Conservation (phyloP, 1,140 invertebrate species). For the Macrobrachium rosenbergii region DNA sequence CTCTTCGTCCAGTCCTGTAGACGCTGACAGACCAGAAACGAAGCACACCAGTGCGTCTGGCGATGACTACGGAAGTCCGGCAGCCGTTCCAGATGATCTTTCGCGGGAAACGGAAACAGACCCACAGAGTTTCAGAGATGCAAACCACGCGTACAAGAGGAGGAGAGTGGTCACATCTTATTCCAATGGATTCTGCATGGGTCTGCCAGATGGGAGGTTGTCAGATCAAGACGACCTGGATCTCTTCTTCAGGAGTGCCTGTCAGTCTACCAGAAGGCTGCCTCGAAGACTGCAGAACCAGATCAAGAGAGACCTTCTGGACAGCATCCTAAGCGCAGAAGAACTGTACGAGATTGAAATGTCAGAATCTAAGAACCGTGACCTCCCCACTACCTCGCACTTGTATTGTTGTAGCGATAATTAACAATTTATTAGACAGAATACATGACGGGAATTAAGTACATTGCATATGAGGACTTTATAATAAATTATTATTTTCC, state of each 20-base stretch:
- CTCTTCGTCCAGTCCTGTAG: not conserved
- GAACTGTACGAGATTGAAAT: not conserved
- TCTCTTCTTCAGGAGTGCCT: conserved; percentile 20
- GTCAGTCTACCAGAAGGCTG: conserved; percentile 19
- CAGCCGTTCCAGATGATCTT: no score
- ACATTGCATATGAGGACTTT: no score
- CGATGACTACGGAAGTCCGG: no score
- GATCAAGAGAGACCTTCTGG: conserved; percentile 19
- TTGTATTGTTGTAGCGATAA: no score
- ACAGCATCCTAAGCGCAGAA: conserved; percentile 5
- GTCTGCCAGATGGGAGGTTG: not conserved
- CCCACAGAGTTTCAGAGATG: no score
- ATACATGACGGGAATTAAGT: no score
- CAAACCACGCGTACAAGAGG: no score
- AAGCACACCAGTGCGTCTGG: no score
- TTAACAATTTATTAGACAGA: not conserved
- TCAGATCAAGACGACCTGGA: conserved; percentile 10
- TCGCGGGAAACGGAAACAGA: no score
- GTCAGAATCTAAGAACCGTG: no score
- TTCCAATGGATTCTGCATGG: not conserved
- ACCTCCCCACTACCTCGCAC: no score
- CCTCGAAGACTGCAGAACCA: conserved; percentile 24
- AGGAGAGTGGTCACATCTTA: not conserved
- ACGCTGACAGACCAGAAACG: no score
- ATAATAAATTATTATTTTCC: not conserved